Percentiles rank a stretch among this genome's conserved stretches.
Evolutionary conservation across 2,797 vertebrate species (phyloP).

Genomic region (Botia kubotai): DNA sequence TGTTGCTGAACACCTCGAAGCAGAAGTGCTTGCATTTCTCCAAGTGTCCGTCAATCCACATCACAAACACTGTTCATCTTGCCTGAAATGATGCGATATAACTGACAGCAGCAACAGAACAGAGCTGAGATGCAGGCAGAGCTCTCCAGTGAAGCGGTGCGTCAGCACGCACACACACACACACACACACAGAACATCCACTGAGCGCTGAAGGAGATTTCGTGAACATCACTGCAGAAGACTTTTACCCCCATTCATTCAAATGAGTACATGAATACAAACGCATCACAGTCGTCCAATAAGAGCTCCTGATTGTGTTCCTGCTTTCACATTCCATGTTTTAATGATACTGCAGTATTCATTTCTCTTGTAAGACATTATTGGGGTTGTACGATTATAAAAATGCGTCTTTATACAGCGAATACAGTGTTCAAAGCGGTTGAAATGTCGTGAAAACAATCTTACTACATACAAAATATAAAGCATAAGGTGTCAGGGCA

Average conservation of each 20-base stretch:
- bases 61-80: constrained; percentile 1
- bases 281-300: neutral
- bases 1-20: constrained; percentile 70
- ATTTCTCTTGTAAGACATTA: neutral
- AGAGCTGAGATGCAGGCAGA: constrained; percentile 66
- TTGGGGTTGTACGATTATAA: too few species aligned
- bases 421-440: constrained; percentile 57
- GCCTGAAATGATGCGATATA: constrained; percentile 34
- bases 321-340: neutral
- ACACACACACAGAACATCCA: too few species aligned
- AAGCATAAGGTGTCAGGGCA: constrained; percentile 36
- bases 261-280: too few species aligned
- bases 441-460: constrained; percentile 61
- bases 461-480: constrained; percentile 17
- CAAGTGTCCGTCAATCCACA: constrained; percentile 51
- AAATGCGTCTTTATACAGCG: too few species aligned
- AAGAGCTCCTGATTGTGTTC: neutral
- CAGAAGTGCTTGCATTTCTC: constrained; percentile 50
- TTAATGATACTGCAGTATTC: neutral
- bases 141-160: constrained; percentile 70
- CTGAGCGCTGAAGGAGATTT: constrained; percentile 20
- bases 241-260: too few species aligned
- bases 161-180: constrained; percentile 63
- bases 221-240: neutral
- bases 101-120: constrained; percentile 42